Evolutionary conservation across 2,888 invertebrate species (phyloP).

Genomic region (Zaprionus lineosus): DNA sequence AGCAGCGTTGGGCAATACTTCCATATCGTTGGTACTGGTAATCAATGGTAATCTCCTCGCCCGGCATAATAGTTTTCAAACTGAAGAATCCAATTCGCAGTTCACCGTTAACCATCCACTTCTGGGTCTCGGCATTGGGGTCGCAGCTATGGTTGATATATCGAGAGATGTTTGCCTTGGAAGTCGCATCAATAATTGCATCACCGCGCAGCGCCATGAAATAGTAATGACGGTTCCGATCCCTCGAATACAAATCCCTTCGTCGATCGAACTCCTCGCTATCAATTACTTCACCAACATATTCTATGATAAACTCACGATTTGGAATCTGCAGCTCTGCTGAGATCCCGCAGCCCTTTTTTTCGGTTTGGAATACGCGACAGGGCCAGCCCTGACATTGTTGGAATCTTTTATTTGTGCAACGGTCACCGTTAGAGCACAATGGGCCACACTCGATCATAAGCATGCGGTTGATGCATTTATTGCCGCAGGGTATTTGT

Average conservation of each 20-base stretch:
- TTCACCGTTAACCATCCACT: slow-evolving; percentile 97
- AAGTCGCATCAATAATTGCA: slow-evolving; percentile 97
- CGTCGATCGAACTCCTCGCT: slow-evolving; percentile 94
- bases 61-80: slow-evolving; percentile 89
- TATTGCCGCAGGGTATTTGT: slow-evolving; percentile 95
- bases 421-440: slow-evolving; percentile 94
- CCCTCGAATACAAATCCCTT: slow-evolving; percentile 94
- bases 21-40: slow-evolving; percentile 99
- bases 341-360: slow-evolving; percentile 98
- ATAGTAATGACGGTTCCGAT: slow-evolving; percentile 96
- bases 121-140: slow-evolving; percentile 99
- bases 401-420: slow-evolving; percentile 97
- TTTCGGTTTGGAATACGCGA: slow-evolving; percentile 93
- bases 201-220: slow-evolving; percentile 98
- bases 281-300: slow-evolving; percentile 98
- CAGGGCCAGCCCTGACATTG: slow-evolving; percentile 92
- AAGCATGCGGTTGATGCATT: slow-evolving; percentile 96
- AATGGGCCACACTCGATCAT: slow-evolving; percentile 99
- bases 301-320: slow-evolving; percentile 98
- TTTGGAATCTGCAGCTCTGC: slow-evolving; percentile 79
- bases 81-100: slow-evolving; percentile 98
- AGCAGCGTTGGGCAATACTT: slow-evolving; percentile 97
- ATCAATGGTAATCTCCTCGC: slow-evolving; percentile 99
- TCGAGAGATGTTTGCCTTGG: slow-evolving; percentile 96
- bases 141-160: slow-evolving; percentile 99